Percentiles rank a stretch among this genome's conserved stretches.
Conservation (phyloP, 2,113 vertebrate genomes). For the Gasterosteus aculeatus region DNA sequence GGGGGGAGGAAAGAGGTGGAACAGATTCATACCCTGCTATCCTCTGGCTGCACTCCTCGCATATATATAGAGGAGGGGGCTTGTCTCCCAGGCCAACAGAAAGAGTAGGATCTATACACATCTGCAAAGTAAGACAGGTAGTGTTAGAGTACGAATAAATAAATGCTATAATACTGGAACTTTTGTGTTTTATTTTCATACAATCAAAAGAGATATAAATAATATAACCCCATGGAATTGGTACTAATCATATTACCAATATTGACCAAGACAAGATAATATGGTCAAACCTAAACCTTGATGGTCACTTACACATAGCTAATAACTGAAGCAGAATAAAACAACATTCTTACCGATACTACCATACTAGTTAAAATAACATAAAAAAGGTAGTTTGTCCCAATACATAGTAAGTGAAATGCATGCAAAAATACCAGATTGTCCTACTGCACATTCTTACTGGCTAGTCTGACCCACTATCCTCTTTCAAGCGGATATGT, state of each 20-base stretch:
- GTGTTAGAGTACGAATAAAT: slow-evolving; percentile 1
- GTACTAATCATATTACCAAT: not conserved
- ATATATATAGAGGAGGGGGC: slow-evolving; percentile 97
- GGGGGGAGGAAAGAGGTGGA: slow-evolving; percentile 16
- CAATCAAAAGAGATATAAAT: not conserved
- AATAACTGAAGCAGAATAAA: not conserved
- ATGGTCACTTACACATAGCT: not conserved
- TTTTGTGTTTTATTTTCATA: slow-evolving; percentile 10
- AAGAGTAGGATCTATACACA: slow-evolving; percentile 97
- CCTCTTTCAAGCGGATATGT: too few species aligned
- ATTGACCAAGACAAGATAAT: not conserved
- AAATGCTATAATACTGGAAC: not conserved
- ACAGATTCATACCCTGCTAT: slow-evolving; percentile 89
- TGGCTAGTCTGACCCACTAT: too few species aligned
- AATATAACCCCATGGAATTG: not conserved
- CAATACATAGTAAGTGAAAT: not conserved
- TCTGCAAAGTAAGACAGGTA: slow-evolving; percentile 83
- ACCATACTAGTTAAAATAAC: not conserved
- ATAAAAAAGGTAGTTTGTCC: not conserved
- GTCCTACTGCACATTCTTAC: too few species aligned
- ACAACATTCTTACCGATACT: not conserved
- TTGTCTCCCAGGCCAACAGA: slow-evolving; percentile 98
- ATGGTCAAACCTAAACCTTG: not conserved
- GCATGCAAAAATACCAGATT: too few species aligned
- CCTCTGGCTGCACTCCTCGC: slow-evolving; percentile 98